Base-by-base conservation (phyloP, 2,797 vertebrate species). In the Sebastes hubbsi region DNA sequence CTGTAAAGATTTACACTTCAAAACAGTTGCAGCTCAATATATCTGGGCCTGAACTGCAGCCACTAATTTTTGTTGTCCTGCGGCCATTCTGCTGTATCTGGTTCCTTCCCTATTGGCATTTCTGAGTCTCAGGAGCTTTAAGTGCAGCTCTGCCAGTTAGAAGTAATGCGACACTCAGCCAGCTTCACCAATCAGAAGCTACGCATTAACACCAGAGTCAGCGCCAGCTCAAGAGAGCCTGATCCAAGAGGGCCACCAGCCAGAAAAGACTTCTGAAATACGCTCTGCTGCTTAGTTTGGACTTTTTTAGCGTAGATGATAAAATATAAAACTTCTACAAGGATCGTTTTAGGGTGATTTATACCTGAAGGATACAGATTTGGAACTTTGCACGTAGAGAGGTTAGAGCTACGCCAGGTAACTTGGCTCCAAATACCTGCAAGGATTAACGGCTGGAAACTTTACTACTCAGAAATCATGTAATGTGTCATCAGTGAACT, bases 151-250 rank as follows among this genome's bases (percentile, higher is more conserved):
- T 29, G 29, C 12, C 74, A 80, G 67, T 64, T 22, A 22, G 67
- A 73, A 67, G 77, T 68, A 69, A 81, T 49, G 75, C 36, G 62
- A 82, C 72, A 69, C 60, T 78, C 22, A 27, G 79, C 72, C 75
- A 75, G 70, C 22, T 81, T 55, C 49, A 58, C 54, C 69, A 62
- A 64, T 78, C 86, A 82, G 70, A 89, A 78, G 72, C 74, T 22
- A 66, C 20, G 6, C 81, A 83, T 75, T 77, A 61, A 75, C 74
- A 38, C 67, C 52, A 3, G 59, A 56, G 70, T 12, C 25, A 0
- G 65, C 7, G 85, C 73, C 86, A 84, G 61, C 59, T 42, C 13
- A 2, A 2, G 24, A 46, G 3, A 42, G 42, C 3, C 61, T 1
- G 69, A 77, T 80, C 73, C 73, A 75, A 75, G 20, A 67, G 14